Evolutionary conservation across 2,113 vertebrate genomes (phyloP), one percentile per base, ranked within the genome.

Genomic region (Phyllostomus discolor): DNA sequence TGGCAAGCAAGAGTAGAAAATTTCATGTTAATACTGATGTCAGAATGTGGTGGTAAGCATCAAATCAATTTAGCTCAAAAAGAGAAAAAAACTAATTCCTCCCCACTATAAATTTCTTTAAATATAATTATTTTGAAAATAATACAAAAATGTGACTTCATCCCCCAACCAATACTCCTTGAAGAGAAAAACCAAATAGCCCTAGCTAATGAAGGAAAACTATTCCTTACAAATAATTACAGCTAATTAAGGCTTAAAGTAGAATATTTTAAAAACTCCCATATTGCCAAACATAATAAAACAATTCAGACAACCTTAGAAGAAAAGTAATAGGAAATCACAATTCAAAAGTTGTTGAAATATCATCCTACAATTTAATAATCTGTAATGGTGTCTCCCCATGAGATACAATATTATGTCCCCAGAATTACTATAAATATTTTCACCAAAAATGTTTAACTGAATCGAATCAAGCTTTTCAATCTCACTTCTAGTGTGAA

Each of bases 111-210:
- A 66, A 88, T 62, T 31, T 67, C 22, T 93, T 46, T 46, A 96
- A 84, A 92, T 70, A 10, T 57, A 88, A 84, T 75, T 92, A 89
- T 78, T 91, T 94, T 93, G 38, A 95, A 87, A 38, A 96, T 54
- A 75, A 31, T 17, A n/a, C 28, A 93, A 93, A 90, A 52, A 64
- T 54, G 7, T 90, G 46, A 84, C 84, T 90, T 87, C 70, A 33
- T 82, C 57, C 38, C 31, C 8, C 11, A 91, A 81, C 17, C 20
- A 84, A 83, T 26, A 95, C 31, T 59, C 52, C 41, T 54, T 86
- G 62, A 73, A 88, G 66, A 91, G n/a, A 33, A 20, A 83, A 90
- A 91, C 10, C n/a, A 91, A 83, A 95, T 2, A 97, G 57, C 28
- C 66, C 16, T 57, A 83, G 73, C 20, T 80, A 38, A 88, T 62